Base-by-base conservation (phyloP, 1,140 invertebrate genomes). In the Drosophila watanabei region DNA sequence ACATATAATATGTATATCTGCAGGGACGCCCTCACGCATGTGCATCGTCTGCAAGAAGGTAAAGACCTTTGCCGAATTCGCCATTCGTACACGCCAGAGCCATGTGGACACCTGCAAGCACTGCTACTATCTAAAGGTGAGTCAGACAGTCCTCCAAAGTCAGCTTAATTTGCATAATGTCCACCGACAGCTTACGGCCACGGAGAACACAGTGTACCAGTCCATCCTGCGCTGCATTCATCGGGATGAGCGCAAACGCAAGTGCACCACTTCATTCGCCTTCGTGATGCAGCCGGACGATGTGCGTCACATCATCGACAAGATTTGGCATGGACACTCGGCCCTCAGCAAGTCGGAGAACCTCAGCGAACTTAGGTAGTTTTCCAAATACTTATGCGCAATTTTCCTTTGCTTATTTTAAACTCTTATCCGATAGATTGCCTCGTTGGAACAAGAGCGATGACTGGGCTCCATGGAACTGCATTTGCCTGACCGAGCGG, bases 391-490 rank as follows among this genome's bases (percentile, higher is more conserved):
- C 4, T 16, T 7, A n/a, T 13, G 18, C 7, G 37, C 0, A 35
- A 13, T 7, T 2, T 24, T 57, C 5, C 9, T 8, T 39, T 1
- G 8, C 20, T 39, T 10, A 28, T 1, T 7, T 56, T 9, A 30
- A 48, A n/a, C 45, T 0, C 0, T 5, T 20, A 5, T 9, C 9
- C 3, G 20, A 1, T 16, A 93, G 93, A 32, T 89, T 96, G 41
- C 93, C 94, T 1, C 93, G 95, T 7, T 96, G 95, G 93, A 87
- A 93, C n/a, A 89, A 84, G 32, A 79, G 94, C 28, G 79, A 94
- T 37, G 94, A 94, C 43, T 96, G 95, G 95, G 93, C 95, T 1
- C 95, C 95, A 2, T 96, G 95, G 95, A 96, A 96, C 89, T 95
- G 95, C 59, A 93, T 96, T 54, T 92, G 96, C 35, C 78, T 96